phyloP scores from a whole-genome alignment of 92 coral and sea anemone species.

The Epizoanthus scotinus region DNA sequence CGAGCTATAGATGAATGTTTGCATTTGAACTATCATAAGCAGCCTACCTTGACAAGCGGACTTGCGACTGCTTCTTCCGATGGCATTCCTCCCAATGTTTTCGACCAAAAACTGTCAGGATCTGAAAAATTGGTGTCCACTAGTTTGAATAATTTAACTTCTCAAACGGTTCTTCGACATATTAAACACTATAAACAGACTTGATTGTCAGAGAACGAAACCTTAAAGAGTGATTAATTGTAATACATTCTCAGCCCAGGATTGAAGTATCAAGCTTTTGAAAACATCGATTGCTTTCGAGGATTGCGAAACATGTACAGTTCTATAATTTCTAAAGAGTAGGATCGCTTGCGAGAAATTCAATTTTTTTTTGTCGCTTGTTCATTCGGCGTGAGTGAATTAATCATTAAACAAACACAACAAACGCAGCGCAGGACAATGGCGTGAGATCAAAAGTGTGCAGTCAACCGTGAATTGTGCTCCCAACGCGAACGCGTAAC shows the following conservation, averaged over 20 bases:
- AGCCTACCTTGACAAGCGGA: conserved; percentile 30
- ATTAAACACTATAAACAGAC: too few species aligned
- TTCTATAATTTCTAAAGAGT: neutral
- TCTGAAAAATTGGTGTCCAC: conserved; percentile 26
- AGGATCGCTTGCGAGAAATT: conserved; percentile 3
- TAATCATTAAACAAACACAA: neutral
- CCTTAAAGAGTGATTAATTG: neutral
- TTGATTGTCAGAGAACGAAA: neutral
- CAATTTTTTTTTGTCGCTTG: neutral
- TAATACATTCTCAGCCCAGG: neutral
- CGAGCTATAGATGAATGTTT: neutral
- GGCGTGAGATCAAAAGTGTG: neutral
- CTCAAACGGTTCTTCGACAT: neutral
- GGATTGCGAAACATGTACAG: neutral
- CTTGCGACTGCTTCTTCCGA: conserved; percentile 4
- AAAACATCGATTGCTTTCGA: neutral
- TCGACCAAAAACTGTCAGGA: conserved; percentile 10
- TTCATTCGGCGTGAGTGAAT: neutral
- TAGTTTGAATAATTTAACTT: neutral
- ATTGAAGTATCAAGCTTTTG: neutral
- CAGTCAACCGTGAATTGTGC: neutral
- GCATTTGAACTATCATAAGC: neutral
- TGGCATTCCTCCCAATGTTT: neutral
- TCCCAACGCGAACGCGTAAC: too few species aligned
- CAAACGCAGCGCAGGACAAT: too few species aligned